Base-by-base conservation (phyloP, 2,113 vertebrate genomes). In the Carassius gibelio region DNA sequence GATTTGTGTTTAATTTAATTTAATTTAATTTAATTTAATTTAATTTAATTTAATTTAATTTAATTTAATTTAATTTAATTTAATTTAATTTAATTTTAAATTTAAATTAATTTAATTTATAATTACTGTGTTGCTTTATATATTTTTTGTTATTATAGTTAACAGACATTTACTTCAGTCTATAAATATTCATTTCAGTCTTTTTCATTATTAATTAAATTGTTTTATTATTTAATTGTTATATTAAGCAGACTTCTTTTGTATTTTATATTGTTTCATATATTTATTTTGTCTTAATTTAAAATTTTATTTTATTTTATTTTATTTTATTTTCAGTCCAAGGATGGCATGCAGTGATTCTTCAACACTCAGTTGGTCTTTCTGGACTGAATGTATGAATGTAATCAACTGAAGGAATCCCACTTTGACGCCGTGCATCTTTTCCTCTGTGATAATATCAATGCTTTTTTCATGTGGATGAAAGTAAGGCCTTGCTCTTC, bases 361-460 rank as follows among this genome's bases (percentile, higher is more conserved):
- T 69, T 81, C 26, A 69, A 34, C 4, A 8, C 6, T 81, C 10
- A 81, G 42, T 52, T 34, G 78, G 62, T 26, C 77, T 50, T 77
- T 84, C 69, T 21, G 14, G 36, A 17, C 50, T 71, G 30, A 72
- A 34, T 26, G 15, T 17, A 62, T 64, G 72, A 88, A 82, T 59
- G 74, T 81, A 78, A 64, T 82, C 74, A 78, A 42, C 64, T 52
- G 19, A 78, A 82, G 72, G 83, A 59, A 82, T 85, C 61, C 81
- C 48, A 50, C 59, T 57, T 11, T 69, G 30, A 62, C 13, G 52
- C 55, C 45, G 61, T 3, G 71, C 61, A 23, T 68, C 36, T 55
- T 76, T 50, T 21, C 48, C 55, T 34, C 52, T 61, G 42, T 77
- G 84, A 85, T 78, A 52, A 71, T 88, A 88, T 88, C 79, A 64